These are phyloP conservation scores for Chymomyza caudatula DNA, from an alignment of 2,888 invertebrate species.

Conservation along the genomic window DNA sequence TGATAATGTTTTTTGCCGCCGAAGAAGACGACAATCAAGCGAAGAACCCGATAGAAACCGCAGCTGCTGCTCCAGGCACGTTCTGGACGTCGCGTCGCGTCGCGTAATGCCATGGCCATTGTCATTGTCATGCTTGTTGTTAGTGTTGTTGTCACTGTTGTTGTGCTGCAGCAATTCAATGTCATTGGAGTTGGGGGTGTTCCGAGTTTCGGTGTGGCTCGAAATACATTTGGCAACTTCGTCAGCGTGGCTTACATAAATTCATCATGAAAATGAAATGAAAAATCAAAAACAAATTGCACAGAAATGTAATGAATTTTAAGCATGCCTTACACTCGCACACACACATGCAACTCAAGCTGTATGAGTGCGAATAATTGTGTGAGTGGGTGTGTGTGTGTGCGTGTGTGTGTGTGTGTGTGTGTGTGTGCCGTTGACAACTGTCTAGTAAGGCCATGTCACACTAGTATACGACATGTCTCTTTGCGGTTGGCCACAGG, in stretches of 20 bases:
- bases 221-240: not conserved
- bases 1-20: not conserved
- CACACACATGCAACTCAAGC: constrained; percentile 28
- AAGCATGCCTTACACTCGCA: constrained; percentile 58
- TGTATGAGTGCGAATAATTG: constrained; percentile 2
- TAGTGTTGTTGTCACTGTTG: constrained; percentile 8
- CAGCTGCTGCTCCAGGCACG: not conserved
- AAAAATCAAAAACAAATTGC: constrained; percentile 70
- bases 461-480: constrained; percentile 60
- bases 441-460: constrained; percentile 69
- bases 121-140: constrained; percentile 32
- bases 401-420: constrained; percentile 28
- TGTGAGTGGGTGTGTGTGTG: constrained; percentile 3
- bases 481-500: constrained; percentile 71
- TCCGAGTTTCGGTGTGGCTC: not conserved
- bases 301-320: constrained; percentile 69
- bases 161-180: constrained; percentile 36
- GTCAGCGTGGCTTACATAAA: not conserved
- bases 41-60: not conserved
- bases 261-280: constrained; percentile 59
- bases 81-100: not conserved
- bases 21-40: not conserved
- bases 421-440: constrained; percentile 48
- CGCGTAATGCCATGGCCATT: not conserved
- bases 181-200: not conserved